These are phyloP conservation scores for Ostrea denselamellosa DNA, from an alignment of 1,140 invertebrate genomes.

Conservation along the genomic window DNA sequence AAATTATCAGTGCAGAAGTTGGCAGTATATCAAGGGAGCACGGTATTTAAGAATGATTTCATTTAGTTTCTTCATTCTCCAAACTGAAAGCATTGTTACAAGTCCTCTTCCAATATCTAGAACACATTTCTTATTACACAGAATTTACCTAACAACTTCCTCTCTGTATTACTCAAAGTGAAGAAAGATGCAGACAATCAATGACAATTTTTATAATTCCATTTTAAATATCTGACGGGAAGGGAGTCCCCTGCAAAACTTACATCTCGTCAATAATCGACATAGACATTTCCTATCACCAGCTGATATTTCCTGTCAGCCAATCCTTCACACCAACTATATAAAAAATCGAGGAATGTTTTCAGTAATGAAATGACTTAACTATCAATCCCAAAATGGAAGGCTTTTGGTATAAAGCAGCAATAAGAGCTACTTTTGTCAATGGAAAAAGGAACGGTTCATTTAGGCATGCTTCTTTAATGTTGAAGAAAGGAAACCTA, in stretches of 20 bases:
- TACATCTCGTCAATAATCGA: not conserved
- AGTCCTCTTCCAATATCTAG: too few species aligned
- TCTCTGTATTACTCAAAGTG: not conserved
- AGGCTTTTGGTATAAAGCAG: not conserved
- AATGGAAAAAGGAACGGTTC: slow-evolving; percentile 2
- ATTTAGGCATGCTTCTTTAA: not conserved
- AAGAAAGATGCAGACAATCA: not conserved
- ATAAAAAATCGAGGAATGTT: not conserved
- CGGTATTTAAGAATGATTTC: too few species aligned
- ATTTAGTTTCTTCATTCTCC: too few species aligned
- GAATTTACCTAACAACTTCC: not conserved
- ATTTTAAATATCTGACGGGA: slow-evolving; percentile 10
- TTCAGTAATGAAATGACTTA: not conserved
- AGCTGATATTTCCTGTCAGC: slow-evolving; percentile 1
- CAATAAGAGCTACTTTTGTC: not conserved
- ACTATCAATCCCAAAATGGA: slow-evolving; percentile 11
- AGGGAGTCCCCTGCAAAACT: not conserved
- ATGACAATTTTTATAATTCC: not conserved
- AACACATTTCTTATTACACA: too few species aligned
- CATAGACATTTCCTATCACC: not conserved
- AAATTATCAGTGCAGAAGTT: too few species aligned
- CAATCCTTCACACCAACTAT: not conserved
- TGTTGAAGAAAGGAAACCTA: not conserved
- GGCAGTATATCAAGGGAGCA: too few species aligned
- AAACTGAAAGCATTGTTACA: too few species aligned